Evolutionary conservation across 2,797 vertebrate species (phyloP), one percentile per base, ranked within the genome.

Genomic region (Bryconaethiops microstoma): DNA sequence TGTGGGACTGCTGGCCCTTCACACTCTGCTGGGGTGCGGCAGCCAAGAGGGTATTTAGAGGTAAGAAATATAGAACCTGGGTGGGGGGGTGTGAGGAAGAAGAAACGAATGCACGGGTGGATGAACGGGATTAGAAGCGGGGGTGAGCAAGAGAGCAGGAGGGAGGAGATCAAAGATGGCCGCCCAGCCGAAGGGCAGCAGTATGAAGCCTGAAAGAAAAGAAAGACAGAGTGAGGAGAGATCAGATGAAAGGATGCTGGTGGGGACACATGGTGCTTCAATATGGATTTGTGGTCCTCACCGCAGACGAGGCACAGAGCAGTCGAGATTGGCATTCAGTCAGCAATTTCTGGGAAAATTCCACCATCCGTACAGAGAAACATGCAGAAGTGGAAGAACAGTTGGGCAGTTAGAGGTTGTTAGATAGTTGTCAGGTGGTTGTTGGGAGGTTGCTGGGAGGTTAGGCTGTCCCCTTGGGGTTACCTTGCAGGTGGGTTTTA

Each of bases 401-500:
- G 79, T 82, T 76, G 86, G 82, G 79, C 79, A 82, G 79, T 39
- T 91, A 9, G 91, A 93, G 90, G 91, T 89, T 89, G 89, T 72
- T 40, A 62, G 50, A 60, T 65, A 80, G 70, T 71, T 74, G 45
- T 68, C 69, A 57, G 40, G 79, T 77, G 86, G 77, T 81, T 89
- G 89, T 73, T 21, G 62, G 39, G 65, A 63, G 80, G 73, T 77
- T 74, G 52, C 59, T 64, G 52, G 25, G 75, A 84, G 86, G 77
- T 81, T 88, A 88, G 86, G 87, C 77, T 72, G 80, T 83, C 81
- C 88, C 85, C 0, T 81, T 88, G 90, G 90, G 90, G 87, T 91
- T 88, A 86, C 89, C 82, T 92, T 87, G 88, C 89, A 90, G 90
- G 90, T 91, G 88, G 91, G 90, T 93, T 94, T 93, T 95, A 95